These are phyloP conservation scores for Apeira syringaria DNA, from an alignment of 2,888 invertebrate genomes.

Conservation along the genomic window DNA sequence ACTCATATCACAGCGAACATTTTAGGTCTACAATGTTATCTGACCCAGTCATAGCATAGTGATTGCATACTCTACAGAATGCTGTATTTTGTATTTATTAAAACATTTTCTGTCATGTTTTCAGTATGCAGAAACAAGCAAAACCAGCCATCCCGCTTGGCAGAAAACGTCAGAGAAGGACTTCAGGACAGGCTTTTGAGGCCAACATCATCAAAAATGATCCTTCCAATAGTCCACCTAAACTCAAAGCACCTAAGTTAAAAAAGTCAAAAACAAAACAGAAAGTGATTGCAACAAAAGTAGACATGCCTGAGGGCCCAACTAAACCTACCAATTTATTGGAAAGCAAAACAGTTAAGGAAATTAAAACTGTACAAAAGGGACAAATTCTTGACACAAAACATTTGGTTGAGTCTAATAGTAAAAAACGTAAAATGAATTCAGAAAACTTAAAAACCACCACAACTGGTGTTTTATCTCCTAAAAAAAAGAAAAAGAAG, in stretches of 20 bases:
- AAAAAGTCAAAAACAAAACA: background rate
- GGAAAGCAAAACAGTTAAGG: too few species aligned
- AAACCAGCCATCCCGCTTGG: constrained; percentile 12
- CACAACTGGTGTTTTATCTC: background rate
- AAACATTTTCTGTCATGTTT: too few species aligned
- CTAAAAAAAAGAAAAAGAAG: background rate
- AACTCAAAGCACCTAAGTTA: background rate
- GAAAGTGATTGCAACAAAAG: background rate
- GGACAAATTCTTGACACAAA: background rate
- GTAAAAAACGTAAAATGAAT: background rate
- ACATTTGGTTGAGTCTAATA: background rate
- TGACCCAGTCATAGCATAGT: too few species aligned
- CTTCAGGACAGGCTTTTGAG: constrained; percentile 26
- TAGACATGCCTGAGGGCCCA: background rate
- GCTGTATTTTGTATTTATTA: too few species aligned
- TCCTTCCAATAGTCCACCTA: background rate
- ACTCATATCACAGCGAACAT: too few species aligned
- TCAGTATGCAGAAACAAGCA: constrained; percentile 35
- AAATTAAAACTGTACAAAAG: background rate
- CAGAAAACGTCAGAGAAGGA: constrained; percentile 39
- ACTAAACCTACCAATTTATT: too few species aligned
- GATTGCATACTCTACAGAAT: too few species aligned
- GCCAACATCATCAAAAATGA: constrained; percentile 32
- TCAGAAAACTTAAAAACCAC: background rate
- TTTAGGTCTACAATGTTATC: too few species aligned